These are phyloP conservation scores for Hozukius guyotensis DNA, from an alignment of 2,797 vertebrate species.

Conservation along the genomic window DNA sequence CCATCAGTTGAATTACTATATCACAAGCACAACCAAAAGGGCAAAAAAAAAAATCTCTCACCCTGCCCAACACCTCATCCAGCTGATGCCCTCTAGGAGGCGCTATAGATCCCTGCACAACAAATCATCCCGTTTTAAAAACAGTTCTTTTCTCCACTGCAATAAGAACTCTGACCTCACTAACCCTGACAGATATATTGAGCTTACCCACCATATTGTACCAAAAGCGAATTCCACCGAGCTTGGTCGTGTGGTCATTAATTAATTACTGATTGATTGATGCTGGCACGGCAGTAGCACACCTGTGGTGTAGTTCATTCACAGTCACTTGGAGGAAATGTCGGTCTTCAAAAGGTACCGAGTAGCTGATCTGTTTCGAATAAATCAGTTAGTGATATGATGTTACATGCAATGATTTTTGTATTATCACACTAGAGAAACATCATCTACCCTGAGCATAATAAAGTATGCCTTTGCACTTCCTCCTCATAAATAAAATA, in stretches of 20 bases:
- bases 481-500: not conserved
- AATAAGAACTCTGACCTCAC: not conserved
- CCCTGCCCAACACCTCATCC: not conserved
- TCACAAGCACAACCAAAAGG: not conserved
- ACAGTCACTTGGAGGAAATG: slow-evolving; percentile 1
- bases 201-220: no score
- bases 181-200: not conserved
- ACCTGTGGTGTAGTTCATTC: not conserved
- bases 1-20: not conserved
- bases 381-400: not conserved
- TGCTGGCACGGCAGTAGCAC: slow-evolving; percentile 4
- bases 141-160: not conserved
- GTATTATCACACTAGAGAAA: not conserved
- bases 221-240: not conserved
- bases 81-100: not conserved
- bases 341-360: not conserved
- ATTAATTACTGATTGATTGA: not conserved
- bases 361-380: not conserved
- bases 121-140: not conserved
- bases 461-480: not conserved
- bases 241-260: not conserved
- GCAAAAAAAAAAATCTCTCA: not conserved
- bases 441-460: not conserved
- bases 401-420: not conserved
- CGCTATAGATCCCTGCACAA: not conserved